A percentile compares a stretch with the other conserved stretches of the same genome.
phyloP scores from a whole-genome alignment of 2,797 vertebrate genomes.

The Sciaenops ocellatus region DNA sequence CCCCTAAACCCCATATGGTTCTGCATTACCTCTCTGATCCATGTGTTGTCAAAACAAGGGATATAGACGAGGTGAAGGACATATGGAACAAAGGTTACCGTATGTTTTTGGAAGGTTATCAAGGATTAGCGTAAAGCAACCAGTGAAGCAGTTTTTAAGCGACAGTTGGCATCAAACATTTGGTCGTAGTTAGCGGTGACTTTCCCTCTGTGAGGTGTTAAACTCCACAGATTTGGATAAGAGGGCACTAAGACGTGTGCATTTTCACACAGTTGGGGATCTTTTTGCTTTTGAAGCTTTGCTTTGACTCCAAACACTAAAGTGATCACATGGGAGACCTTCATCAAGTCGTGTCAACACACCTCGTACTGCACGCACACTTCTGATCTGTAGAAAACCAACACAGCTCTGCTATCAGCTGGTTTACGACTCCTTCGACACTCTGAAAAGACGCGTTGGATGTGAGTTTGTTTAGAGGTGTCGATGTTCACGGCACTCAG shows the following conservation, averaged over 20 bases:
- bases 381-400: too few species aligned
- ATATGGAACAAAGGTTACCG: background rate
- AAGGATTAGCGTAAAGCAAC: background rate
- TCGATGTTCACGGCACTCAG: background rate
- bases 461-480: background rate
- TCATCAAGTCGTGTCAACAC: constrained; percentile 5
- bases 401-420: background rate
- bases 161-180: background rate
- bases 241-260: background rate
- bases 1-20: constrained; percentile 46
- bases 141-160: background rate
- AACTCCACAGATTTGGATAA: background rate
- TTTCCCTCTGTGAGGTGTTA: background rate
- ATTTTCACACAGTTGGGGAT: background rate
- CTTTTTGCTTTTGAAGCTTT: background rate
- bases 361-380: background rate
- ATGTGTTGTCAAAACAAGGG: constrained; percentile 43
- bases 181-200: background rate
- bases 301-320: constrained; percentile 32
- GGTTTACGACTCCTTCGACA: background rate
- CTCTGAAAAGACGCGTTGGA: background rate
- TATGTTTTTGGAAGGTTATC: background rate
- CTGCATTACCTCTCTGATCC: constrained; percentile 42
- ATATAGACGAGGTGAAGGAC: constrained; percentile 17
- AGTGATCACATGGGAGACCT: too few species aligned